Base-by-base conservation (phyloP, 2,797 vertebrate species). In the Gymnothorax javanicus region DNA sequence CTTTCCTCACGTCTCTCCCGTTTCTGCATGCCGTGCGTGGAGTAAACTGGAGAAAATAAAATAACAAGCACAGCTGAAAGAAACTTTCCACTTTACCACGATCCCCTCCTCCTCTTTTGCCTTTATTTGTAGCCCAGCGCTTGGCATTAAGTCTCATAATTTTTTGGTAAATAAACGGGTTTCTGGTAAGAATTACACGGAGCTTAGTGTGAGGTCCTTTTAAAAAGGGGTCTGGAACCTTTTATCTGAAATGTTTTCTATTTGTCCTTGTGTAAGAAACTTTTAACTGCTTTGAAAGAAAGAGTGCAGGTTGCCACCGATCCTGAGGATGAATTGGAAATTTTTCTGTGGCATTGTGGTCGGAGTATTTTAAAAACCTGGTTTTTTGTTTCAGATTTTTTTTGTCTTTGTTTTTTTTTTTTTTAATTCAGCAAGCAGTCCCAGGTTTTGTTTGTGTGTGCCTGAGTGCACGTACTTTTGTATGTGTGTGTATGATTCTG, bases 151-250 rank as follows among this genome's bases (percentile, higher is more conserved):
- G 96, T 95, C 95, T 90, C 96, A 95, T 95, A 95, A 95, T 96
- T 96, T 96, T 96, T 96, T 92, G 93, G 94, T 97, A 96, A 97
- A 96, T 96, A 97, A 96, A 96, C 93, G 92, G 90, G 94, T 94
- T 96, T 96, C 95, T 96, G 95, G 94, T 96, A 91, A 94, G 95
- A 96, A 96, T 96, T 97, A 97, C 95, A 96, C 94, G 94, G 94
- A 94, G 91, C 96, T 94, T 95, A 92, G 96, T 97, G 96, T 97
- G 96, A 96, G 96, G 95, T 97, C 96, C 92, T 94, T 95, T 94
- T 87, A 95, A 92, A 93, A 92, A 91, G 95, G 91, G 94, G 94
- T 94, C 95, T 95, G 95, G 95, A 95, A 95, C 92, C 95, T 96
- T 96, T 96, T 95, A 96, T 96, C 94, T 93, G 91, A 94, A 94